Conservation (phyloP, 2,888 invertebrate genomes). For the Melieria omissa region DNA sequence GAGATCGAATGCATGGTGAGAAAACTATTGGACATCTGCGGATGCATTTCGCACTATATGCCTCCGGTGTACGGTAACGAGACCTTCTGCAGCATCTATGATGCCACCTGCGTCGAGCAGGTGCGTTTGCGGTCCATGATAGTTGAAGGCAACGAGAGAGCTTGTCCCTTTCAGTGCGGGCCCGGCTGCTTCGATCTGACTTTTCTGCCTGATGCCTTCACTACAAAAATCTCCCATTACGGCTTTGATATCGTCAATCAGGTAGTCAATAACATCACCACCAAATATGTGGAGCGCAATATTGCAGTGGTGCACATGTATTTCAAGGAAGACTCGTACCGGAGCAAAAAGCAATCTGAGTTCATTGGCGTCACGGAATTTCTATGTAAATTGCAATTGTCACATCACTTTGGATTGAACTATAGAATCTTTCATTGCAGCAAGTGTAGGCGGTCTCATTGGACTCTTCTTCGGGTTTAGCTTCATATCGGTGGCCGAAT, state of each 20-base stretch:
- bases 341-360: constrained; percentile 77
- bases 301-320: constrained; percentile 78
- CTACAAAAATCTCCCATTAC: constrained; percentile 70
- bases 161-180: constrained; percentile 70
- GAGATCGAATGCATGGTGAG: constrained; percentile 80
- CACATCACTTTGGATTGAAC: too few species aligned
- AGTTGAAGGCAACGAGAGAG: constrained; percentile 33
- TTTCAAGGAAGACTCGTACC: constrained; percentile 76
- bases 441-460: constrained; percentile 80
- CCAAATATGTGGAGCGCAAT: constrained; percentile 66
- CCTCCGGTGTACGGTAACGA: constrained; percentile 73
- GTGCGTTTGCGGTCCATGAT: constrained; percentile 38
- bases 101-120: constrained; percentile 69
- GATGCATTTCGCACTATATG: constrained; percentile 51
- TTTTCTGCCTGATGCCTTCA: constrained; percentile 72
- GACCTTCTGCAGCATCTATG: constrained; percentile 76
- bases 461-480: constrained; percentile 85
- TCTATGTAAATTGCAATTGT: constrained; percentile 71
- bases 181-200: constrained; percentile 77
- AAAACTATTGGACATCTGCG: constrained; percentile 67
- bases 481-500: constrained; percentile 79
- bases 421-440: constrained; percentile 63
- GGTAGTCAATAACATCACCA: constrained; percentile 41
- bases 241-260: constrained; percentile 42
- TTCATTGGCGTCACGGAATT: constrained; percentile 83